These are phyloP conservation scores for Hyperoodon ampullatus DNA, from an alignment of 2,113 vertebrate genomes.

Conservation along the genomic window DNA sequence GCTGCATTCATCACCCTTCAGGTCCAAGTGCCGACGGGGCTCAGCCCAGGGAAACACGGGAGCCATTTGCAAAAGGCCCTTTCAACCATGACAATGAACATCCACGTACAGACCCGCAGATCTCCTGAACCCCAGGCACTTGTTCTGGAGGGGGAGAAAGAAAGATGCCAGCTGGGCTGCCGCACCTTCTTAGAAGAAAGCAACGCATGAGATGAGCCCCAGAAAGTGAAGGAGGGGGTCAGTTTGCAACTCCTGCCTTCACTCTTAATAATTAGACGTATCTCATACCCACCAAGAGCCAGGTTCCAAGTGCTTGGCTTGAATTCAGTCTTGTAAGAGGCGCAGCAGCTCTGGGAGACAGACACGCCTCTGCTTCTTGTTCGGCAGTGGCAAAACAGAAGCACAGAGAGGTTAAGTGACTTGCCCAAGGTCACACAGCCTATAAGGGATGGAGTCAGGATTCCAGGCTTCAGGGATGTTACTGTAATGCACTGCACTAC, in stretches of 20 bases:
- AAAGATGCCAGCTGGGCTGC: background rate
- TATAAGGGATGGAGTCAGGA: accelerated
- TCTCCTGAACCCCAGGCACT: accelerated
- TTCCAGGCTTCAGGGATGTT: accelerated
- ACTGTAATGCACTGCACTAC: accelerated
- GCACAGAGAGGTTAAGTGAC: background rate
- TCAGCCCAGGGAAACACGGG: background rate
- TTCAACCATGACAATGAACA: background rate
- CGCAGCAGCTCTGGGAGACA: accelerated
- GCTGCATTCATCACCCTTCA: background rate
- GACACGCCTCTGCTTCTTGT: accelerated
- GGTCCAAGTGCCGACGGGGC: background rate
- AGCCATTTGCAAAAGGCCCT: background rate
- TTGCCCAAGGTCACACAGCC: background rate
- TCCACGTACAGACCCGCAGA: background rate
- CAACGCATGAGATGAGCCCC: accelerated
- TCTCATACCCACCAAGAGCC: accelerated
- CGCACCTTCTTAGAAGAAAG: background rate
- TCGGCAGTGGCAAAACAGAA: background rate
- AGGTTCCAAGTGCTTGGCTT: background rate
- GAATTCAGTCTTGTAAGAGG: accelerated
- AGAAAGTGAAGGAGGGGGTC: accelerated
- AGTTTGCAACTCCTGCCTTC: accelerated
- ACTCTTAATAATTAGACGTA: accelerated
- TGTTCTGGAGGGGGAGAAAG: background rate